phyloP scores from a whole-genome alignment of 1,140 invertebrate genomes.

The Drosophila elegans region DNA sequence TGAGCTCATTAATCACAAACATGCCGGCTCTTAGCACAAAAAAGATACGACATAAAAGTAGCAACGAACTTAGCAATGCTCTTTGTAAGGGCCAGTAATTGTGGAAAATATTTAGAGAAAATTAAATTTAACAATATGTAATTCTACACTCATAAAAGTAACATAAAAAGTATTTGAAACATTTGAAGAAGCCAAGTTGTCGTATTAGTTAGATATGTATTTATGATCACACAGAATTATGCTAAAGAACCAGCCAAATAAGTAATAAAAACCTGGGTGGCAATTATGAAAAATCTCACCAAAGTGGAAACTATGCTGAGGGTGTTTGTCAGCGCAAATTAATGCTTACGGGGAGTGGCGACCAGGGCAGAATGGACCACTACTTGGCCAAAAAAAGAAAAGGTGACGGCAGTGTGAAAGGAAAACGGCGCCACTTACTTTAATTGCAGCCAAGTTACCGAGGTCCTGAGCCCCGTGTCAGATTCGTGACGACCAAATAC shows the following conservation, averaged over 20 bases:
- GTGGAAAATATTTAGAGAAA: no score
- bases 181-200: neutral
- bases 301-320: conserved; percentile 42
- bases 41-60: neutral
- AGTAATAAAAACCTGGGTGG: conserved; percentile 17
- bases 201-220: neutral
- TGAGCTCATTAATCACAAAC: conserved; percentile 37
- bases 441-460: conserved; percentile 45
- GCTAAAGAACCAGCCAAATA: conserved; percentile 8
- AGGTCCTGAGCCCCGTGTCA: conserved; percentile 7
- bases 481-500: conserved; percentile 24
- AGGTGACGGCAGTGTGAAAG: conserved; percentile 30
- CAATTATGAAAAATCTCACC: conserved; percentile 47
- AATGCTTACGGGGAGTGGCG: conserved; percentile 24
- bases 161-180: no score
- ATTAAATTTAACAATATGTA: no score
- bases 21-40: neutral
- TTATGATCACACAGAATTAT: conserved; percentile 11
- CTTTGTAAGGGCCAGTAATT: neutral
- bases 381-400: conserved; percentile 38
- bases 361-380: conserved; percentile 4
- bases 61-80: neutral
- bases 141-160: no score
- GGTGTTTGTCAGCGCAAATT: conserved; percentile 46
- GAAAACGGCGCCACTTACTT: conserved; percentile 50